phyloP scores from a whole-genome alignment of 2,888 invertebrate genomes.

The Malacosoma neustria region DNA sequence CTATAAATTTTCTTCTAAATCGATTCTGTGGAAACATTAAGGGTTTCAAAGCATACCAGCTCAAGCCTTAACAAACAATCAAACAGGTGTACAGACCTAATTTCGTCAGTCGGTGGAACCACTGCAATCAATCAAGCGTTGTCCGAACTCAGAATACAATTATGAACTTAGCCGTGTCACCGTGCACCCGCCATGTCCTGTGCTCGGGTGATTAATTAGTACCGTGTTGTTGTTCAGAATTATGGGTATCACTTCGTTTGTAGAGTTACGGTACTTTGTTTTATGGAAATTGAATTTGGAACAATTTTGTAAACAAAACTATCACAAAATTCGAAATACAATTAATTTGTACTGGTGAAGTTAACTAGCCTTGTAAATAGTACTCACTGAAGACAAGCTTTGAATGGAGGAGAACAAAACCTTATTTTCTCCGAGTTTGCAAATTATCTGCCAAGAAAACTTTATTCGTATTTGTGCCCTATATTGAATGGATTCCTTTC shows the following conservation, averaged over 20 bases:
- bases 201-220: conserved; percentile 59
- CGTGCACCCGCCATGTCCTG: conserved; percentile 43
- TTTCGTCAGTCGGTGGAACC: conserved; percentile 28
- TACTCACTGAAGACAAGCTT: no score
- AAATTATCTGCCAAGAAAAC: no score
- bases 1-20: no score
- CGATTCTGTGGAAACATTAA: no score
- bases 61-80: conserved; percentile 15
- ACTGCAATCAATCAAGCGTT: conserved; percentile 57
- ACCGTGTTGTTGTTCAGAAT: conserved; percentile 3
- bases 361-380: no score
- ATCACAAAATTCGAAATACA: no score
- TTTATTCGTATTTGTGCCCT: no score
- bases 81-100: conserved; percentile 41
- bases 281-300: not conserved
- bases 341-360: no score
- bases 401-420: no score
- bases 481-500: no score
- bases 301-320: no score
- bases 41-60: conserved; percentile 8
- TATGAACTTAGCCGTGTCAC: conserved; percentile 69
- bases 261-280: not conserved
- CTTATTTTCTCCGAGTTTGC: no score
- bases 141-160: conserved; percentile 70
- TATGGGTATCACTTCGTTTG: not conserved